Percentiles rank a stretch among this genome's conserved stretches.
Evolutionary conservation across 2,113 vertebrate species (phyloP).

Genomic region (Peromyscus leucopus): DNA sequence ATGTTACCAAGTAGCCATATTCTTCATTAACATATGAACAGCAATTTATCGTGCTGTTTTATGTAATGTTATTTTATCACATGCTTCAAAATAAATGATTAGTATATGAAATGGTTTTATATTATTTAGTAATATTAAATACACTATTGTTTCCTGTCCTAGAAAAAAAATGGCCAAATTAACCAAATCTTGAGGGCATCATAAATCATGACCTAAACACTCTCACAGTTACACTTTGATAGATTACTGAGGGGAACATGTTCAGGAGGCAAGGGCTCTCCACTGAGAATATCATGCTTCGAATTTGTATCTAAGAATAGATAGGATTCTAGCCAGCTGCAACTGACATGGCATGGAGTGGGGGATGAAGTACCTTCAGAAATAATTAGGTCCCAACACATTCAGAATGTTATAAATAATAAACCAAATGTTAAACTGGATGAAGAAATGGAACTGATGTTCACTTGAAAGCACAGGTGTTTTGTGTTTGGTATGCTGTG

Average conservation of each 20-base stretch:
- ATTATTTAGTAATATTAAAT: slow-evolving; percentile 45
- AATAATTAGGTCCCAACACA: slow-evolving; percentile 78
- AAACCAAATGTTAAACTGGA: slow-evolving; percentile 64
- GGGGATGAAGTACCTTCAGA: slow-evolving; percentile 56
- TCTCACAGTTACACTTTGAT: slow-evolving; percentile 58
- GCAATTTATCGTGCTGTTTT: neutral
- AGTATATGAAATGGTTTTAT: neutral
- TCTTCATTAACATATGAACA: neutral
- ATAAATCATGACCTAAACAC: slow-evolving; percentile 72
- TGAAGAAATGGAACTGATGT: slow-evolving; percentile 43
- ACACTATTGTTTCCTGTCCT: slow-evolving; percentile 61
- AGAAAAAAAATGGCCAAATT: slow-evolving; percentile 61
- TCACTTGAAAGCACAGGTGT: slow-evolving; percentile 71
- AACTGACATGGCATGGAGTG: slow-evolving; percentile 44
- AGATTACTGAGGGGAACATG: slow-evolving; percentile 44
- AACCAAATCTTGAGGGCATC: slow-evolving; percentile 56
- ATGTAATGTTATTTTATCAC: neutral
- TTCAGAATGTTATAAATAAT: slow-evolving; percentile 77
- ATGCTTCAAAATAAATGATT: slow-evolving; percentile 54
- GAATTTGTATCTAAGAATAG: slow-evolving; percentile 70
- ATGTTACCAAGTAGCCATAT: neutral
- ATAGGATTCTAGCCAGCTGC: slow-evolving; percentile 64
- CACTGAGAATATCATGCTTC: slow-evolving; percentile 50
- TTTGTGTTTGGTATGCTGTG: slow-evolving; percentile 59
- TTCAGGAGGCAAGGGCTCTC: slow-evolving; percentile 41